Evolutionary conservation across 2,797 vertebrate genomes (phyloP), one percentile per base, ranked within the genome.

Genomic region (Thalassophryne amazonica): DNA sequence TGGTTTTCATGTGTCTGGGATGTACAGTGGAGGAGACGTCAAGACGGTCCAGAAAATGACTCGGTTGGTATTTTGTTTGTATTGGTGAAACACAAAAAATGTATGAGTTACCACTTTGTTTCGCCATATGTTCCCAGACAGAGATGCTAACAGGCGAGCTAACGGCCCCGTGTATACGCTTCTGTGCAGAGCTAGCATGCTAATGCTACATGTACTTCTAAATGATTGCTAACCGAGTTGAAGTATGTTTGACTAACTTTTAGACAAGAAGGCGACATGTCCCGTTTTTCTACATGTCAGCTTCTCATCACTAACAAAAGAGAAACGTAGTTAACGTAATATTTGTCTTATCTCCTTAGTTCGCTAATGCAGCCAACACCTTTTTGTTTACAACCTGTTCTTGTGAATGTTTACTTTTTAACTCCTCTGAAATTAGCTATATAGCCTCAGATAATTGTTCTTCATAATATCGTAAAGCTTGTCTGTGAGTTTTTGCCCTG

Each of bases 31-130:
- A 12, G 23, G 45, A 52, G 25, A 45, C 14, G 32, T 20, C 13
- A 15, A 32, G 22, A 20, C 18, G 20, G 5, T n/a, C 40, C 24
- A 37, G 75, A 76, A 43, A 40, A 86, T 88, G 78, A 62, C 14
- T 43, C 65, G 88, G 87, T 91, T 56, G 24, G 88, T 90, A 54
- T 43, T 54, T 1, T 21, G 15, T 10, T 23, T 13, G n/a, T 7
- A 2, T 3, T 3, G 9, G 20, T 32, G 8, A n/a, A 7, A 14
- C 6, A 9, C 16, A 33, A 21, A 5, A 11, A 4, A 5, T 3
- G 15, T 14, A 0, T 10, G 4, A 14, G 9, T 5, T 12, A 1
- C 0, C 9, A 3, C n/a, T 33, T 11, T 15, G 3, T 28, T 15
- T 13, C 61, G 48, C 37, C 78, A 70, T 78, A 81, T 73, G 71